Evolutionary conservation across 2,113 vertebrate genomes (phyloP).

Genomic region (Crocuta crocuta): DNA sequence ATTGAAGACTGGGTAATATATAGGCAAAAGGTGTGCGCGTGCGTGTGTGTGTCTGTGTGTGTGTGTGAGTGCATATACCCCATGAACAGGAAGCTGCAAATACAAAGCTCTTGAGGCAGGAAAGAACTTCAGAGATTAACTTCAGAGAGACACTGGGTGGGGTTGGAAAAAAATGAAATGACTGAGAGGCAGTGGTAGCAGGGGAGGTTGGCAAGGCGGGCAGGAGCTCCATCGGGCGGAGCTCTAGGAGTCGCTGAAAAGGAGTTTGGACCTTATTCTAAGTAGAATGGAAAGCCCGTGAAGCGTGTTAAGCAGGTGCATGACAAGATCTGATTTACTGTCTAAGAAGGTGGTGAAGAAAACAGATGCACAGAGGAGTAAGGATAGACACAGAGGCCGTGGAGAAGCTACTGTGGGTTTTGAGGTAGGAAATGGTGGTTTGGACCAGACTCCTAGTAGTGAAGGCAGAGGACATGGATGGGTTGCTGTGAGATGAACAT

Average conservation of each 20-base stretch:
- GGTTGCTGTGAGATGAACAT: background rate
- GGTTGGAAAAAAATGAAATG: background rate
- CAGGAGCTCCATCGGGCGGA: no score
- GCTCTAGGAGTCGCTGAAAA: background rate
- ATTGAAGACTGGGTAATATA: background rate
- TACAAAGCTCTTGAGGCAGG: background rate
- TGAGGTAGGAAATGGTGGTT: background rate
- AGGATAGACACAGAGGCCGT: background rate
- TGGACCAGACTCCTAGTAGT: background rate
- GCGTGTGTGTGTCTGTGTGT: background rate
- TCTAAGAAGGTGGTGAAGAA: background rate
- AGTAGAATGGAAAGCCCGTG: background rate
- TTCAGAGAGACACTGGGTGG: background rate
- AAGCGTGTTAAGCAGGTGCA: background rate
- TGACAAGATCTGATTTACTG: background rate
- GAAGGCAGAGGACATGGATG: background rate
- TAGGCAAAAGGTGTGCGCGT: background rate
- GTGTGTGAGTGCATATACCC: rapidly evolving
- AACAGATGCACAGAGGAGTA: background rate
- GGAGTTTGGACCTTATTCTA: background rate
- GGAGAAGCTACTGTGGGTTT: background rate
- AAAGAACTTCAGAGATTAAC: background rate
- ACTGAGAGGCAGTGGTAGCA: background rate
- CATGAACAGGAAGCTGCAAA: background rate
- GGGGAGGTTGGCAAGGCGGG: background rate